phyloP scores from a whole-genome alignment of 2,888 invertebrate genomes.

The Zele albiditarsus region DNA sequence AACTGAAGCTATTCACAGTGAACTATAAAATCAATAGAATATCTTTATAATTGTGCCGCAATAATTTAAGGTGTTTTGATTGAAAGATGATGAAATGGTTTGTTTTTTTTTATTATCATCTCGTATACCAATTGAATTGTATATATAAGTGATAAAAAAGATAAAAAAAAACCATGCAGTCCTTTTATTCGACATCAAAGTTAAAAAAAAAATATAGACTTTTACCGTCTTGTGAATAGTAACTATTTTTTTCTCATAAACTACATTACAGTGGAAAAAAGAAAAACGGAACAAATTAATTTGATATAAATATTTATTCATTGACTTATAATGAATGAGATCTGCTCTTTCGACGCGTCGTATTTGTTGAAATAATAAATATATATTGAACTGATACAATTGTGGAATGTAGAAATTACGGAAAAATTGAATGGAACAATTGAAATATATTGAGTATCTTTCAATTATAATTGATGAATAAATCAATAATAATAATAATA shows the following conservation, averaged over 20 bases:
- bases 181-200: not conserved
- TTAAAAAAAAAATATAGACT: not conserved
- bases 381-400: not conserved
- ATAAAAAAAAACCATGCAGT: not conserved
- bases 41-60: conserved; percentile 34
- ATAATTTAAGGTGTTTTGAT: conserved; percentile 16
- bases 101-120: conserved; percentile 6
- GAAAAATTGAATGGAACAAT: not conserved
- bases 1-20: conserved; percentile 85
- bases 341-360: not conserved
- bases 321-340: not conserved
- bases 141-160: conserved; percentile 21
- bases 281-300: not conserved
- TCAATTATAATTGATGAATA: not conserved
- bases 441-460: not conserved
- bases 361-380: not conserved
- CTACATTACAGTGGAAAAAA: not conserved
- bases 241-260: not conserved
- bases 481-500: too few species aligned
- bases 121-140: conserved; percentile 21
- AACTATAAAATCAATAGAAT: conserved; percentile 76
- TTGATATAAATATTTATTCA: not conserved
- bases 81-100: conserved; percentile 15
- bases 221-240: too few species aligned
- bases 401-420: not conserved